A percentile compares a stretch with the other conserved stretches of the same genome.
Evolutionary conservation across 2,888 invertebrate genomes (phyloP).

Genomic region (Timema cristinae): DNA sequence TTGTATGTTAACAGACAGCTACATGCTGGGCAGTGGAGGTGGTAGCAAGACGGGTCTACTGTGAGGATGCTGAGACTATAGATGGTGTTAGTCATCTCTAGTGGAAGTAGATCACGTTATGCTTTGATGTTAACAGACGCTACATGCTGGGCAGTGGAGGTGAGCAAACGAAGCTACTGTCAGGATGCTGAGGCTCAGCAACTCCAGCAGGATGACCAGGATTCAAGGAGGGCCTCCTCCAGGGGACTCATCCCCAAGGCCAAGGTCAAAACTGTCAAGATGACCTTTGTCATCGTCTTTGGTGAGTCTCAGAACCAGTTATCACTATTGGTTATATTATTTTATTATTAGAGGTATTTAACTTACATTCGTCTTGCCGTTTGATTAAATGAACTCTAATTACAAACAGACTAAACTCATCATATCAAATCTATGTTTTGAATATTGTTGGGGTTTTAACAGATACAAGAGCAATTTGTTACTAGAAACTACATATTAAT

Average conservation of each 20-base stretch:
- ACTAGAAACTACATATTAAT: too few species aligned
- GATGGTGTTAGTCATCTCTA: not conserved
- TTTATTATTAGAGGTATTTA: too few species aligned
- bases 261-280: slow-evolving; percentile 95
- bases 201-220: slow-evolving; percentile 36
- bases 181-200: slow-evolving; percentile 28
- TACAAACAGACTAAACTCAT: too few species aligned
- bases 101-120: not conserved
- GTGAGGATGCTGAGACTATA: slow-evolving; percentile 22
- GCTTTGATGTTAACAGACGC: not conserved
- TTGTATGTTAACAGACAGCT: slow-evolving; percentile 12
- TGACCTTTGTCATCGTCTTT: slow-evolving; percentile 95
- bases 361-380: too few species aligned
- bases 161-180: slow-evolving; percentile 1
- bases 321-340: too few species aligned
- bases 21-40: slow-evolving; percentile 25
- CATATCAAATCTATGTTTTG: too few species aligned
- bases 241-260: slow-evolving; percentile 91
- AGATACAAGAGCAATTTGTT: too few species aligned
- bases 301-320: slow-evolving; percentile 54
- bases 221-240: slow-evolving; percentile 77
- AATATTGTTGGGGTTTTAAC: too few species aligned
- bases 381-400: too few species aligned
- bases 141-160: slow-evolving; percentile 2
- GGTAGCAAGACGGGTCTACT: not conserved